Base-by-base conservation (phyloP, 2,888 invertebrate genomes). In the Cyaniris semiargus region DNA sequence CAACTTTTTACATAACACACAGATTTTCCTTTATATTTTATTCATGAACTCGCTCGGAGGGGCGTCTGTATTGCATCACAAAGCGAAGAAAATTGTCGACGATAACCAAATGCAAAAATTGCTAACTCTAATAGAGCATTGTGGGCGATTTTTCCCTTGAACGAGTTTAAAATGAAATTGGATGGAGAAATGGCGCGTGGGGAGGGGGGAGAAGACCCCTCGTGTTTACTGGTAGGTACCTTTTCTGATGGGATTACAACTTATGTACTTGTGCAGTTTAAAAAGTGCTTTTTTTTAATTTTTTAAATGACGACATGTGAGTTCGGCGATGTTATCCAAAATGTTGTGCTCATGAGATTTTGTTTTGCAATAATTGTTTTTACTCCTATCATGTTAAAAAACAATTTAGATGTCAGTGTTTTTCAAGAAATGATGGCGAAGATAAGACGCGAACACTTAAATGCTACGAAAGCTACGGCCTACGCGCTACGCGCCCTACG, bases 51-150 rank as follows among this genome's bases (percentile, higher is more conserved):
- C 18, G 21, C 27, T 27, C 27, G 27, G 15, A 23, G 27, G 66
- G 5, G 21, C 27, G 3, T 31, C 66, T 66, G 66, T 18, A 31
- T 66, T 66, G 27, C 66, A 66, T 27, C 66, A 66, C 66, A 66
- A 66, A 66, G 66, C 66, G 66, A 18, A 27, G 27, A 66, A 31
- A 66, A 66, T 66, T 74, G 48, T 23, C 27, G 74, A 74, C 10
- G 23, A 74, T 53, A 48, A 53, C 74, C 44, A 48, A 23, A 53
- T 74, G 76, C 76, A 77, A 77, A 81, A 82, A 80, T 82, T 80
- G 80, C 80, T 81, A 81, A 83, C 81, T 82, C 81, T 82, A 81
- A 83, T 83, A 82, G 80, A 80, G 81, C 81, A 81, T 81, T 83
- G 82, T 81, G 78, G 78, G 75, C 38, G 76, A 72, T 66, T 74